These are phyloP conservation scores for Aphrocallistes beatrix DNA, from an alignment of 37 sponge, comb jelly and placozoan genomes.

Conservation along the genomic window DNA sequence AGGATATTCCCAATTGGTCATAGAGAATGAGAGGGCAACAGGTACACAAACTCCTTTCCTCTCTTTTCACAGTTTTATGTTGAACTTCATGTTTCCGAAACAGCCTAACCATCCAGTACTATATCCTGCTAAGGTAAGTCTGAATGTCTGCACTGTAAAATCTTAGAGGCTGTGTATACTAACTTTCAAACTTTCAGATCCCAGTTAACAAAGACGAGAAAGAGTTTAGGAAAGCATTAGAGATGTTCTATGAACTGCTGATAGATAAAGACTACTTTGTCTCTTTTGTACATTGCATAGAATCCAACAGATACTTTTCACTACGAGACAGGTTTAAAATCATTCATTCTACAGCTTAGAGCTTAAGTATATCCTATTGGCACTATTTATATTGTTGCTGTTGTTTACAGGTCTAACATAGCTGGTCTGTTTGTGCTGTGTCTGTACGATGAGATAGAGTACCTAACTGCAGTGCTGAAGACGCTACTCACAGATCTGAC, in stretches of 20 bases:
- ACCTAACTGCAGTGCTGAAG: conserved; percentile 61
- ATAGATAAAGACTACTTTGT: conserved; percentile 55
- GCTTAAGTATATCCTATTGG: no score
- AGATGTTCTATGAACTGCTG: conserved; percentile 48
- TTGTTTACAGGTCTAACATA: conserved; percentile 41
- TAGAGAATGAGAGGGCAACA: conserved; percentile 49
- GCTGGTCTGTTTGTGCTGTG: conserved; percentile 73
- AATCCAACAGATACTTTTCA: conserved; percentile 42
- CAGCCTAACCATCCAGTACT: conserved; percentile 40
- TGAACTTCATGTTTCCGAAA: conserved; percentile 44
- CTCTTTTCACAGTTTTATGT: conserved; percentile 25
- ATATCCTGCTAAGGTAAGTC: conserved; percentile 32
- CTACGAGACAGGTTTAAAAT: conserved; percentile 56
- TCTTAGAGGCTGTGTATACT: no score
- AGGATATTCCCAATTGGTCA: conserved; percentile 67
- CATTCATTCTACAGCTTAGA: no score
- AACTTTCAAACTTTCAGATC: no score
- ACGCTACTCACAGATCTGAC: conserved; percentile 55
- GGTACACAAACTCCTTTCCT: conserved; percentile 18
- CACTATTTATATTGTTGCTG: no score
- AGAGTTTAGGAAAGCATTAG: conserved; percentile 23
- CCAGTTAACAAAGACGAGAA: background rate
- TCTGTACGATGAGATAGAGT: conserved; percentile 52
- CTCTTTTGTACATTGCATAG: conserved; percentile 51
- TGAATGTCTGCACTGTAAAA: no score